Evolutionary conservation across 2,113 vertebrate species (phyloP), one percentile per base, ranked within the genome.

Genomic region (Heliornis fulica): DNA sequence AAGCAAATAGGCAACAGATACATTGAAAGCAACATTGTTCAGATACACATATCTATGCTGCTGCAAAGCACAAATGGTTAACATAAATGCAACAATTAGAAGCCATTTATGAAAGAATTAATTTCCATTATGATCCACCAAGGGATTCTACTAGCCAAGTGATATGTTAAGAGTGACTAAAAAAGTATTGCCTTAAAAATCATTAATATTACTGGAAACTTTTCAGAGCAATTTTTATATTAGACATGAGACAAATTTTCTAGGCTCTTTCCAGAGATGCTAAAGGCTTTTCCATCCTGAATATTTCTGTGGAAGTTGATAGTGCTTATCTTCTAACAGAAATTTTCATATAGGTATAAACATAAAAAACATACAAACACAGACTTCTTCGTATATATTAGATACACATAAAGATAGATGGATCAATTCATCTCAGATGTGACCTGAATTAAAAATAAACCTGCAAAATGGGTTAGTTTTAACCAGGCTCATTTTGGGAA

Each of bases 151-250:
- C 51, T 69, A 83, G 36, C 29, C 72, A 87, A 95, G 36, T 23
- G 23, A 43, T 83, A 87, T 13, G 23, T 54, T 78, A 66, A 83
- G 74, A 95, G 94, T 46, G 13, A 87, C 40, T 87, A 38, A 87
- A 94, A n/a, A 90, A 77, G 32, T 65, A 82, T 53, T 90, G 79
- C 65, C 65, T 94, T 80, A 70, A 92, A 94, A 80, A 78, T 61
- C 65, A 84, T 21, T 45, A 31, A 56, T 11, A 5, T 50, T 66
- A 46, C 12, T 40, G 15, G 16, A 51, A 78, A 60, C 15, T 76
- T 82, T 86, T 70, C 64, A 81, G 40, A 80, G 50, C 12, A 23
- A 18, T 65, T 95, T 91, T 87, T 84, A 4, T 59, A 36, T 50
- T 48, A 85, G 29, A 60, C 8, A 40, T 0, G 3, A 20, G 31